These are phyloP conservation scores for Urocolius indicus DNA, from an alignment of 2,113 vertebrate genomes.

Conservation along the genomic window DNA sequence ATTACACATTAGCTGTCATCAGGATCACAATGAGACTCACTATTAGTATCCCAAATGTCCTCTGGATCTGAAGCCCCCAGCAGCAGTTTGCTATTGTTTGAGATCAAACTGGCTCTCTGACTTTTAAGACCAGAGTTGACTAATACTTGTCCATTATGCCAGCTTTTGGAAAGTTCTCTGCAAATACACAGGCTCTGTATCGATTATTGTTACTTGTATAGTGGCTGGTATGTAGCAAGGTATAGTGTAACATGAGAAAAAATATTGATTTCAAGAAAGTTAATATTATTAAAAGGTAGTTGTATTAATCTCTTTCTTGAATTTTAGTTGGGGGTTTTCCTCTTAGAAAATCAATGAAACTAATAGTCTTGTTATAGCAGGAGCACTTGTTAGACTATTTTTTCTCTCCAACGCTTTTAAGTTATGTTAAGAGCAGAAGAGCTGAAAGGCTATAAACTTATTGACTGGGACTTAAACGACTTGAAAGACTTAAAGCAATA, in stretches of 20 bases:
- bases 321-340: constrained; percentile 65
- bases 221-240: constrained; percentile 68
- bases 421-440: constrained; percentile 57
- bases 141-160: background rate
- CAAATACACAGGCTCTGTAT: constrained; percentile 63
- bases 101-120: background rate
- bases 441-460: constrained; percentile 23
- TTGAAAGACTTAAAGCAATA: background rate
- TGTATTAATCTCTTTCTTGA: constrained; percentile 80
- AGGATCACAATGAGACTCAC: accelerated
- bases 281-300: constrained; percentile 84
- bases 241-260: constrained; percentile 71
- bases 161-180: constrained; percentile 43
- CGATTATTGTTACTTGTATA: constrained; percentile 57
- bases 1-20: too few species aligned
- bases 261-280: constrained; percentile 79
- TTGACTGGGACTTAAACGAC: background rate
- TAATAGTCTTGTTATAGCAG: constrained; percentile 68
- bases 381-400: constrained; percentile 60
- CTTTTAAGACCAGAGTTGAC: constrained; percentile 18
- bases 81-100: background rate
- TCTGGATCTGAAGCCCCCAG: background rate
- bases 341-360: constrained; percentile 80
- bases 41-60: background rate
- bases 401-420: constrained; percentile 49